Percentiles rank a stretch among this genome's conserved stretches.
These are phyloP conservation scores for Hymenopus coronatus DNA, from an alignment of 2,888 invertebrate genomes.

Conservation along the genomic window DNA sequence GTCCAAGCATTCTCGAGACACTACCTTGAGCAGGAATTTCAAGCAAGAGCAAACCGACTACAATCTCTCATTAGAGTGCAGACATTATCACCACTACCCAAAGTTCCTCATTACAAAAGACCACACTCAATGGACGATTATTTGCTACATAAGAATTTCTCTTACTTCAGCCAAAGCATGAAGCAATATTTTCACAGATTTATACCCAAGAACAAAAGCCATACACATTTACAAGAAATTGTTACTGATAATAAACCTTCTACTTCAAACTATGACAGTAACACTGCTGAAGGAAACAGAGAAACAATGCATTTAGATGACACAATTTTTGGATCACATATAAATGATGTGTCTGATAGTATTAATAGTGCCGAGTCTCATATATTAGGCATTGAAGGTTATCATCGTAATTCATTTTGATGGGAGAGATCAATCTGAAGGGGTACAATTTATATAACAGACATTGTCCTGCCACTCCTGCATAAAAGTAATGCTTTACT, in stretches of 20 bases:
- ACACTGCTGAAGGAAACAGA: neutral
- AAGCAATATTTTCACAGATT: neutral
- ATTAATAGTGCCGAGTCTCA: neutral
- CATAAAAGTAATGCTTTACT: no score
- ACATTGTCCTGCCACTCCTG: no score
- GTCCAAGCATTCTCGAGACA: neutral
- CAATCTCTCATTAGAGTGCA: neutral
- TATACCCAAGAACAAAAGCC: neutral
- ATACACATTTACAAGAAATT: neutral
- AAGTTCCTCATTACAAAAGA: neutral
- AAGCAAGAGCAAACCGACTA: neutral
- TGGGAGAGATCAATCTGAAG: neutral
- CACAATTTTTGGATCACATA: neutral
- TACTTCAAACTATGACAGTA: neutral
- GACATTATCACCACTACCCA: neutral
- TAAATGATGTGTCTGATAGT: neutral
- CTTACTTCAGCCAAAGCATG: neutral
- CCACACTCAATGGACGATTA: neutral
- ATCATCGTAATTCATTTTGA: neutral
- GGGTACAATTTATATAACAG: no score
- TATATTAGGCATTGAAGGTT: neutral
- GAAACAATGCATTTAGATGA: neutral
- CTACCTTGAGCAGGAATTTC: neutral
- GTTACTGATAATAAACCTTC: neutral
- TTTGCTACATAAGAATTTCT: neutral